phyloP scores from a whole-genome alignment of 2,797 vertebrate genomes.

The Enteromius treurensis region DNA sequence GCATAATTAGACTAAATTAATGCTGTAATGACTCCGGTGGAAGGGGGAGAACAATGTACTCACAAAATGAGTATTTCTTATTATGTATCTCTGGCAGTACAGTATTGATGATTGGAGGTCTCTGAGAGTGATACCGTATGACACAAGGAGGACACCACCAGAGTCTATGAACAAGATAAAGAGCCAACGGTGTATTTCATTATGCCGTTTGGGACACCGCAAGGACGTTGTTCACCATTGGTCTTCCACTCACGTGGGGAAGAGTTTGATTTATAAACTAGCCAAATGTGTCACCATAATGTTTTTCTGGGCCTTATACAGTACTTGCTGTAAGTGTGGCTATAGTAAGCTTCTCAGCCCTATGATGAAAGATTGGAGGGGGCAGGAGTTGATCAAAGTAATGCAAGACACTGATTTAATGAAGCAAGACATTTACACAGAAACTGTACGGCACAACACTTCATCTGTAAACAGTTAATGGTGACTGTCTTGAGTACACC shows the following conservation, averaged over 20 bases:
- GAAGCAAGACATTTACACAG: conserved; percentile 14
- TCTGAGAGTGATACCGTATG: conserved; percentile 36
- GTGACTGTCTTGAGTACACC: conserved; percentile 10
- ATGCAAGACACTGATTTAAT: conserved; percentile 30
- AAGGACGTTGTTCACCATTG: conserved; percentile 45
- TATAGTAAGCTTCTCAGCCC: conserved; percentile 19
- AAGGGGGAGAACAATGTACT: conserved; percentile 23
- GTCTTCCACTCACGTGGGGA: conserved; percentile 30
- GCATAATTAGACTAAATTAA: neutral
- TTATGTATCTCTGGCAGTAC: conserved; percentile 34
- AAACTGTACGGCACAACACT: neutral
- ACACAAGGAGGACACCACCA: conserved; percentile 48
- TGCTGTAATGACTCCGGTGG: neutral
- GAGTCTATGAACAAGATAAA: conserved; percentile 52
- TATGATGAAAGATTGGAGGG: conserved; percentile 13
- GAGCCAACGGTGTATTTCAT: conserved; percentile 40
- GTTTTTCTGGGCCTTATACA: conserved; percentile 14
- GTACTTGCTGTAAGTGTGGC: neutral
- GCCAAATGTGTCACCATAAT: conserved; percentile 32
- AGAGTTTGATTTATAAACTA: conserved; percentile 50
- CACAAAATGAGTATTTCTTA: conserved; percentile 26
- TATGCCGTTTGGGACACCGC: conserved; percentile 24
- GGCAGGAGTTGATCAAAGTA: conserved; percentile 20
- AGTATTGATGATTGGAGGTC: conserved; percentile 43
- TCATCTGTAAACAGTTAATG: conserved; percentile 40